Evolutionary conservation across 1,140 invertebrate species (phyloP), one percentile per base, ranked within the genome.

Genomic region (Ips nitidus): DNA sequence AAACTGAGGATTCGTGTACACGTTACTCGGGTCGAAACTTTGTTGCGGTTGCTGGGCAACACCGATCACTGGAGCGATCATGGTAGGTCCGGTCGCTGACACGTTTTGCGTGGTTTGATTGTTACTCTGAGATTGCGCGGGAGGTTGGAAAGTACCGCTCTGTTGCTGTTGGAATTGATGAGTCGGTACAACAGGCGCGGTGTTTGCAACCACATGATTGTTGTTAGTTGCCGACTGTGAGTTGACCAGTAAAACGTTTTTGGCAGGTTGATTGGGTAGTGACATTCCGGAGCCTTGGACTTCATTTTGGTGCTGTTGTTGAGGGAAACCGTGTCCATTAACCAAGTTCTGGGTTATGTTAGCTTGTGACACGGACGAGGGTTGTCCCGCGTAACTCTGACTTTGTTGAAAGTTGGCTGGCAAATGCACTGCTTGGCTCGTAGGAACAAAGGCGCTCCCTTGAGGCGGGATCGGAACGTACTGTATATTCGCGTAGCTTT

Each of bases 401-500:
- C 76, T 78, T 55, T 79, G 79, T 58, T 79, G 79, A 66, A 79
- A 79, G 68, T 77, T 80, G 5, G 76, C 66, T 0, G 78, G 74
- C 38, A 79, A 39, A 52, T 77, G 75, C 55, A 76, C 69, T 2
- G 71, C 70, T 67, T 78, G 77, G 40, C 75, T 75, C 41, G 78
- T 80, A 4, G 79, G 76, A 5, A 80, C 77, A 70, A 80, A 80
- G 6, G 79, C 78, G 60, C 78, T 78, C 59, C 73, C 75, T 64
- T 79, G 78, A 58, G 77, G 76, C 43, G 75, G 79, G 38, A 75
- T 69, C 22, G 75, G 76, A 39, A 79, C 76, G 59, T 79, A 80
- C 63, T 78, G 79, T 41, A 80, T 72, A 63, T 79, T 79, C n/a
- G 74, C 71, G 63, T 77, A 80, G 65, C 70, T 71, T 52, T 76